These are phyloP conservation scores for Cyclargus thomasi DNA, from an alignment of 1,140 invertebrate genomes.

Conservation along the genomic window DNA sequence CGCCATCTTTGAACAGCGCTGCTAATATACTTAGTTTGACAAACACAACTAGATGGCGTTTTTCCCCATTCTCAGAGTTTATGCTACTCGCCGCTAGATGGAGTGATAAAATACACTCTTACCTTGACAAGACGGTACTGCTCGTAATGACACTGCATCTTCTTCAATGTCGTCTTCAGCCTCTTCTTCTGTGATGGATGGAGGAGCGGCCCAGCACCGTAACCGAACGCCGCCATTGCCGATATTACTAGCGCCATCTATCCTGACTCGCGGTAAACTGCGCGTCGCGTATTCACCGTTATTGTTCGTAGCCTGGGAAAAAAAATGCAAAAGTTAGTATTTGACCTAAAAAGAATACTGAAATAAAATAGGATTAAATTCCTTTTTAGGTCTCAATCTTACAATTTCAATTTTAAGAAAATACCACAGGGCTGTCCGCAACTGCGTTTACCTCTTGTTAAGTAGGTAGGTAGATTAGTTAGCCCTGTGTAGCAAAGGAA, in stretches of 20 bases:
- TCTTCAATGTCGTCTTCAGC: slow-evolving; percentile 74
- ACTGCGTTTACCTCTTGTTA: too few relatives aligned
- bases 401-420: too few relatives aligned
- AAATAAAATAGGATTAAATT: too few relatives aligned
- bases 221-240: slow-evolving; percentile 77
- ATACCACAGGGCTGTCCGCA: too few relatives aligned
- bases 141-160: slow-evolving; percentile 60
- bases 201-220: slow-evolving; percentile 78
- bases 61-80: neutral
- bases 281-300: slow-evolving; percentile 58
- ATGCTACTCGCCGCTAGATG: slow-evolving; percentile 34
- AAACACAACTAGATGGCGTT: slow-evolving; percentile 6
- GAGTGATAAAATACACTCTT: slow-evolving; percentile 20
- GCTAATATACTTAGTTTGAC: too few relatives aligned
- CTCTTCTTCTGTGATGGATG: slow-evolving; percentile 81
- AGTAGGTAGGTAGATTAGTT: too few relatives aligned
- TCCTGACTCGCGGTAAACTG: slow-evolving; percentile 79
- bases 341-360: neutral
- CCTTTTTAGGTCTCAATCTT: too few relatives aligned
- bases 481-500: too few relatives aligned
- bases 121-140: slow-evolving; percentile 38
- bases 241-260: slow-evolving; percentile 81
- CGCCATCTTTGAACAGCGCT: neutral
- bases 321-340: slow-evolving; percentile 1
- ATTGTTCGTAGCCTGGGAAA: slow-evolving; percentile 47